These are phyloP conservation scores for Drosophila truncata DNA, from an alignment of 1,140 invertebrate species.

Conservation along the genomic window DNA sequence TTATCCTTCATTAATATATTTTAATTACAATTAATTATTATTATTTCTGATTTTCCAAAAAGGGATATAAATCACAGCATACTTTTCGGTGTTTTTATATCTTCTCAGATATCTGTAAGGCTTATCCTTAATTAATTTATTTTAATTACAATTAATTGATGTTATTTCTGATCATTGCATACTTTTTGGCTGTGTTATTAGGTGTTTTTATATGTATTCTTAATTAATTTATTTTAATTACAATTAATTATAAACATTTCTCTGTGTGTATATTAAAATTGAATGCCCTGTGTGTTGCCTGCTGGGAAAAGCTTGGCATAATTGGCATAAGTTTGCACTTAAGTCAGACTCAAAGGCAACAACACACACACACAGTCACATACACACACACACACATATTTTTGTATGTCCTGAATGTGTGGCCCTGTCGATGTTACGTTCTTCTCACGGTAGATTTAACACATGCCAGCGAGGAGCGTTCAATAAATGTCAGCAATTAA, in stretches of 20 bases:
- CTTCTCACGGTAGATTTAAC: constrained; percentile 76
- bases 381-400: constrained; percentile 3
- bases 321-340: constrained; percentile 83
- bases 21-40: no score
- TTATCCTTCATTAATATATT: no score
- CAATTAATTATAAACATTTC: background rate
- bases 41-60: no score
- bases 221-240: background rate
- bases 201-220: background rate
- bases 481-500: constrained; percentile 83
- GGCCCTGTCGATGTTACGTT: constrained; percentile 18
- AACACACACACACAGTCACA: constrained; percentile 10
- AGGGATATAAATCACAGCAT: no score
- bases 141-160: no score
- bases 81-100: no score
- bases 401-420: background rate
- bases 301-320: constrained; percentile 69
- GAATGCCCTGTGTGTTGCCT: constrained; percentile 12
- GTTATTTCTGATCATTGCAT: no score
- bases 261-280: constrained; percentile 31
- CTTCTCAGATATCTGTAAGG: no score
- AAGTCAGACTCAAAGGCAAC: constrained; percentile 66
- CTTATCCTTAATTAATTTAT: background rate
- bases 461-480: constrained; percentile 50
- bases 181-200: no score